These are phyloP conservation scores for Phrynocephalus guinanensis DNA, from an alignment of 2,797 vertebrate species.

Conservation along the genomic window DNA sequence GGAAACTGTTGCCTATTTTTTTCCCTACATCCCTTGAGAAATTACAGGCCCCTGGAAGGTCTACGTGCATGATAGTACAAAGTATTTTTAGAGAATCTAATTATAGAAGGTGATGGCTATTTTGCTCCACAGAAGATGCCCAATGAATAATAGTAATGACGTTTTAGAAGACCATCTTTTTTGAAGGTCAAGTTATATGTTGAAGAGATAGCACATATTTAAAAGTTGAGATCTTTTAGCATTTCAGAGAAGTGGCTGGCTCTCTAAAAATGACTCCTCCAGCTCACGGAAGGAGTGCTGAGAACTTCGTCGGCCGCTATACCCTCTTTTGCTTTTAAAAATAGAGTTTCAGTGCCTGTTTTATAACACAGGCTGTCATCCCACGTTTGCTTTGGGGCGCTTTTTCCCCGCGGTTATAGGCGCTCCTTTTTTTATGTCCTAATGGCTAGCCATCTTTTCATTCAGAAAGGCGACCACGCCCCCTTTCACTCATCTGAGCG, in stretches of 20 bases:
- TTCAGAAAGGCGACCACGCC: too few species aligned
- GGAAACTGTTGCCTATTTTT: background rate
- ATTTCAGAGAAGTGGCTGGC: too few species aligned
- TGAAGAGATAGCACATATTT: too few species aligned
- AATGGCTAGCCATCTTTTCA: too few species aligned
- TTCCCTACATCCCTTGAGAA: background rate
- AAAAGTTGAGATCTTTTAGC: too few species aligned
- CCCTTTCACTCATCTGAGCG: too few species aligned
- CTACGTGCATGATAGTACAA: slow-evolving; percentile 8
- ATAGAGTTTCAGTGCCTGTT: background rate
- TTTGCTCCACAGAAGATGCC: background rate
- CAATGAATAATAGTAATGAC: background rate
- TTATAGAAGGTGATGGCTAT: background rate
- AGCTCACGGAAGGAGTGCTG: background rate
- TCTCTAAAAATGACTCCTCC: background rate
- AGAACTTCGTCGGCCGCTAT: background rate
- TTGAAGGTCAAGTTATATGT: background rate
- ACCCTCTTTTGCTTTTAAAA: background rate
- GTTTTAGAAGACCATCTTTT: background rate
- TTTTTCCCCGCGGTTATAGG: too few species aligned
- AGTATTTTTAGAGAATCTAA: background rate
- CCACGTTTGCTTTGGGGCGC: too few species aligned
- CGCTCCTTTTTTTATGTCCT: too few species aligned
- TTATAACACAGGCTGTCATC: background rate
- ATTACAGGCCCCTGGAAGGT: background rate